phyloP scores from a whole-genome alignment of 2,113 vertebrate genomes.

The Dromaius novaehollandiae region DNA sequence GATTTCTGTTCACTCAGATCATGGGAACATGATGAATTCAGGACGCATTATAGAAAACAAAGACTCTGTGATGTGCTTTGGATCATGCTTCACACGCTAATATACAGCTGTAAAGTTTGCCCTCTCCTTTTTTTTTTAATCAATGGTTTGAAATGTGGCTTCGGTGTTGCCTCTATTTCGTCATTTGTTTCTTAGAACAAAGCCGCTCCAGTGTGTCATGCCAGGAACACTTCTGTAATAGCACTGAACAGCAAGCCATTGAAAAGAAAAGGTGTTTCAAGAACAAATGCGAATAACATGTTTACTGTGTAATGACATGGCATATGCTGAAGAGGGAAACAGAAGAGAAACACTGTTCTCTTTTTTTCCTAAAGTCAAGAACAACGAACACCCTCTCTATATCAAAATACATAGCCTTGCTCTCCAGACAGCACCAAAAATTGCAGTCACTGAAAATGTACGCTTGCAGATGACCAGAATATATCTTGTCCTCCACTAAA shows the following conservation, averaged over 20 bases:
- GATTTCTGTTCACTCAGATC: not conserved
- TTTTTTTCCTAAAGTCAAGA: not conserved
- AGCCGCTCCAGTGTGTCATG: not conserved
- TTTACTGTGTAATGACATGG: not conserved
- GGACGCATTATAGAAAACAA: accelerated
- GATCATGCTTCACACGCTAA: not conserved
- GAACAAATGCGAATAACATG: not conserved
- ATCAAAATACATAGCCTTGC: not conserved
- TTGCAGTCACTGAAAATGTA: not conserved
- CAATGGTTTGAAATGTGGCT: not conserved
- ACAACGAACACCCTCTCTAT: not conserved
- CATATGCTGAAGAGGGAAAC: not conserved
- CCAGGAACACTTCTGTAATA: not conserved
- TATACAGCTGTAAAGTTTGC: not conserved
- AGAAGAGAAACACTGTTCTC: not conserved
- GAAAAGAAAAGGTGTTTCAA: slow-evolving; percentile 18
- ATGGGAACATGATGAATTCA: not conserved
- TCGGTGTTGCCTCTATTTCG: not conserved
- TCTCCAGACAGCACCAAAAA: slow-evolving; percentile 44
- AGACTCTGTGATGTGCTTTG: not conserved
- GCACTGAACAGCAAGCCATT: not conserved
- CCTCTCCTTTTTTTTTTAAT: not conserved
- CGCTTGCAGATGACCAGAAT: not conserved
- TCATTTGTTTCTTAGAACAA: not conserved
- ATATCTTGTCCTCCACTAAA: slow-evolving; percentile 29